Evolutionary conservation across 1,140 invertebrate genomes (phyloP).

Genomic region (Heterodera schachtii): DNA sequence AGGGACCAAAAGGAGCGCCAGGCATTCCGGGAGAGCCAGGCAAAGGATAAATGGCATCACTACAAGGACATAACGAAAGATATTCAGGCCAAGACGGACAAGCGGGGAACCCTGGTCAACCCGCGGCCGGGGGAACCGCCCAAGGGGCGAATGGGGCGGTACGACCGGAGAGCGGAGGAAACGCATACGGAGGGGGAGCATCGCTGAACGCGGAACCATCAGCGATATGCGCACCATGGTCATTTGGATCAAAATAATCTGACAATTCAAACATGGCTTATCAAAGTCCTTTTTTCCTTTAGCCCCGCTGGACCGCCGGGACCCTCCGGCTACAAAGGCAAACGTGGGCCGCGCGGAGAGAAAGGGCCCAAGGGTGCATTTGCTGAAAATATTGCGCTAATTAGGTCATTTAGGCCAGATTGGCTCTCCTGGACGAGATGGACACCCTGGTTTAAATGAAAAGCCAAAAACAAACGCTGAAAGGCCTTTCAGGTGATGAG

Average conservation of each 20-base stretch:
- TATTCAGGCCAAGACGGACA: slow-evolving; percentile 20
- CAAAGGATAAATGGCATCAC: background rate
- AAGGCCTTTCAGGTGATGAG: slow-evolving; percentile 16
- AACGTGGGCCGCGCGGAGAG: slow-evolving; percentile 34
- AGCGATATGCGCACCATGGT: background rate
- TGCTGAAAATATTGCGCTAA: background rate
- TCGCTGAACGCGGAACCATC: background rate
- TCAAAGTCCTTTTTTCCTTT: too few relatives aligned
- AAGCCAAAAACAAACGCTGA: background rate
- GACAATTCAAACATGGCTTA: too few relatives aligned
- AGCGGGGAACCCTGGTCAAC: background rate
- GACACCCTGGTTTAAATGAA: slow-evolving; percentile 6
- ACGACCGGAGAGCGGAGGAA: background rate
- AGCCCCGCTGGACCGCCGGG: slow-evolving; percentile 35
- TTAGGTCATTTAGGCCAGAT: background rate
- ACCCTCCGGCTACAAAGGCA: slow-evolving; percentile 38
- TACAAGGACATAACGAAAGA: background rate
- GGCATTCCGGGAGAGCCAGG: slow-evolving; percentile 34
- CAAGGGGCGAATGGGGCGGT: slow-evolving; percentile 1
- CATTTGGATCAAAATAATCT: too few relatives aligned
- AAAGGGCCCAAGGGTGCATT: slow-evolving; percentile 31
- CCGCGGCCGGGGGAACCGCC: slow-evolving; percentile 12
- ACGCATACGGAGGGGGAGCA: background rate
- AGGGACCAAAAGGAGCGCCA: slow-evolving; percentile 16
- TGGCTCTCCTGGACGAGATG: slow-evolving; percentile 31